Base-by-base conservation (phyloP, 2,888 invertebrate genomes). In the Patella pellucida region DNA sequence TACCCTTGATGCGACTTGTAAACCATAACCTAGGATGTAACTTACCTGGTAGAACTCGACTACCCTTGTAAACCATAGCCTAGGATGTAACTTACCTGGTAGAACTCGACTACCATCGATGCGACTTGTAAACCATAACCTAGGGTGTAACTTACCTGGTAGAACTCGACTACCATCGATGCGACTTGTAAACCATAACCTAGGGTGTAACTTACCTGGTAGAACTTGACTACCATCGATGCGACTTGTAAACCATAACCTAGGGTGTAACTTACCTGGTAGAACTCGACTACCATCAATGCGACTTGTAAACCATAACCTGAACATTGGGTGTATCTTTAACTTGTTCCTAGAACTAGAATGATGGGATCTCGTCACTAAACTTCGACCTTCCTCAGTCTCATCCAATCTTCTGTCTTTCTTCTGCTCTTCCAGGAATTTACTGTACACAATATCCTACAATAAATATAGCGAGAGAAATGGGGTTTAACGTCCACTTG, bases 21-120 rank as follows among this genome's bases (percentile, higher is more conserved):
- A 89, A 83, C 88, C 89, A 90, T n/a, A 89, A 82, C 27, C 90
- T 78, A 23, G 81, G 77, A 68, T 84, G 78, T 11, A 87, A 83
- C 2, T 75, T 80, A 51, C 79, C 89, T 83, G 90, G 90, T 71
- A 89, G 83, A 15, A 86, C 81, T 19, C 84, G 78, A 41, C 84
- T 85, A 16, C 77, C 81, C 88, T 87, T 7, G 87, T 88, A 62
- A 89, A 83, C 88, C 89, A 90, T n/a, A 89, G 82, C 27, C 89
- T 78, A 81, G 89, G 3, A 3, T 27, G 27, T 27, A 27, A 27
- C 68, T 67, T 79, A 89, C 90, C 89, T 83, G 90, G 90, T 71
- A 89, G 83, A 15, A 86, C 81, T 19, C 84, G 78, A 41, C 84
- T 85, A 16, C 77, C 80, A 67, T 87, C 86, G 16, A 87, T 83